phyloP scores from a whole-genome alignment of 1,140 invertebrate genomes.

The Goniozus legneri region DNA sequence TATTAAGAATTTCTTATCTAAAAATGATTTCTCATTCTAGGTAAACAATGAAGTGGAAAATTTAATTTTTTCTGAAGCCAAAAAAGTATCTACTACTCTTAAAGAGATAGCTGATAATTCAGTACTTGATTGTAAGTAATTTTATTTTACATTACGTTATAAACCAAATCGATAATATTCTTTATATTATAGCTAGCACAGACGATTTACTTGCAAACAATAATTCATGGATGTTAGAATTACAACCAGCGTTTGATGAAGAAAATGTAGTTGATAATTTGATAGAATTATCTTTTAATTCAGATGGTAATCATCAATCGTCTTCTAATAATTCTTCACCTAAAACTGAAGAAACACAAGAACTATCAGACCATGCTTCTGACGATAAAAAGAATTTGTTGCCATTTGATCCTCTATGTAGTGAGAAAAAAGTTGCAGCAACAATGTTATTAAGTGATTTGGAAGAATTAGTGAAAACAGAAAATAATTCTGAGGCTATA shows the following conservation, averaged over 20 bases:
- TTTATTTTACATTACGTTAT: neutral
- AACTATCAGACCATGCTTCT: neutral
- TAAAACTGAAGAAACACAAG: neutral
- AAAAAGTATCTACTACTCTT: slow-evolving; percentile 33
- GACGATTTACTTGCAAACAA: slow-evolving; percentile 34
- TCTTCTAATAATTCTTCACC: too few species aligned
- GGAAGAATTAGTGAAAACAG: slow-evolving; percentile 36
- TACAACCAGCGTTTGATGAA: slow-evolving; percentile 39
- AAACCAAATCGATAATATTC: neutral
- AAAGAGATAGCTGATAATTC: slow-evolving; percentile 29
- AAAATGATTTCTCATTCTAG: slow-evolving; percentile 14
- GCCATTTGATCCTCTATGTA: slow-evolving; percentile 18
- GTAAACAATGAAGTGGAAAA: slow-evolving; percentile 18
- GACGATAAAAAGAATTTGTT: neutral
- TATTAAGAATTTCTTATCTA: slow-evolving; percentile 7
- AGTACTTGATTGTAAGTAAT: slow-evolving; percentile 23
- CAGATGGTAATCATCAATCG: neutral
- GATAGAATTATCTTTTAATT: slow-evolving; percentile 35
- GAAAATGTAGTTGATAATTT: slow-evolving; percentile 32
- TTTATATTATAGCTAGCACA: slow-evolving; percentile 15
- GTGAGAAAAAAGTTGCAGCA: slow-evolving; percentile 28
- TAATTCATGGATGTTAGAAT: slow-evolving; percentile 28
- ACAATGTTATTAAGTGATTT: slow-evolving; percentile 36
- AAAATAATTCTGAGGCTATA: slow-evolving; percentile 34
- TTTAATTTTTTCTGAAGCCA: slow-evolving; percentile 33